phyloP scores from a whole-genome alignment of 2,113 vertebrate genomes.

The Mastomys natalensis region DNA sequence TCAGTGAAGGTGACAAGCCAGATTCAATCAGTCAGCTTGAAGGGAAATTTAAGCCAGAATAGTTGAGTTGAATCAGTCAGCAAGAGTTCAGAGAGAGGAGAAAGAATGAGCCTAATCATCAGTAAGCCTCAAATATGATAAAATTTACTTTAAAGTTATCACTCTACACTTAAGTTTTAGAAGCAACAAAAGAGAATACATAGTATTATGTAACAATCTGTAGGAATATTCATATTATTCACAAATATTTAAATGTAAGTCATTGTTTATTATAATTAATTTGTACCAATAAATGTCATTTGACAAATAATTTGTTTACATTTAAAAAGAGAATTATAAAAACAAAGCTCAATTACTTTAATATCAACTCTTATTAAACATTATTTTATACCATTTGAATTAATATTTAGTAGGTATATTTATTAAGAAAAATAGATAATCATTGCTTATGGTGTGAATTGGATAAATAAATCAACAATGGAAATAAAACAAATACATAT shows the following conservation, averaged over 20 bases:
- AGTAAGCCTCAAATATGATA: no score
- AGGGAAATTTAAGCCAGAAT: no score
- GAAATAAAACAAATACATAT: not conserved
- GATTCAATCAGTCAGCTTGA: no score
- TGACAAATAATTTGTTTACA: not conserved
- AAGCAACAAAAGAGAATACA: not conserved
- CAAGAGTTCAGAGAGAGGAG: no score
- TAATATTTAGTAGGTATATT: not conserved
- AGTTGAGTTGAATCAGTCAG: no score
- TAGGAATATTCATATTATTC: not conserved
- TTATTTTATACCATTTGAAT: not conserved
- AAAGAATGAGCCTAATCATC: no score
- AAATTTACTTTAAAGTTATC: no score
- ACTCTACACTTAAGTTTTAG: not conserved
- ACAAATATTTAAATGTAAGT: not conserved
- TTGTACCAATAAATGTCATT: not conserved
- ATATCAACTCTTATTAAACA: not conserved
- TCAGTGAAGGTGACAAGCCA: no score
- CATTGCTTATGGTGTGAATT: not conserved
- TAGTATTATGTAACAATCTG: not conserved
- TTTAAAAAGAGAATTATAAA: not conserved
- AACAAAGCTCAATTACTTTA: not conserved
- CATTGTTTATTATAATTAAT: not conserved
- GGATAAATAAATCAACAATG: not conserved
- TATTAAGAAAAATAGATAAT: not conserved